phyloP scores from a whole-genome alignment of 23 tunicate genomes.

The Trididemnum nubilum region DNA sequence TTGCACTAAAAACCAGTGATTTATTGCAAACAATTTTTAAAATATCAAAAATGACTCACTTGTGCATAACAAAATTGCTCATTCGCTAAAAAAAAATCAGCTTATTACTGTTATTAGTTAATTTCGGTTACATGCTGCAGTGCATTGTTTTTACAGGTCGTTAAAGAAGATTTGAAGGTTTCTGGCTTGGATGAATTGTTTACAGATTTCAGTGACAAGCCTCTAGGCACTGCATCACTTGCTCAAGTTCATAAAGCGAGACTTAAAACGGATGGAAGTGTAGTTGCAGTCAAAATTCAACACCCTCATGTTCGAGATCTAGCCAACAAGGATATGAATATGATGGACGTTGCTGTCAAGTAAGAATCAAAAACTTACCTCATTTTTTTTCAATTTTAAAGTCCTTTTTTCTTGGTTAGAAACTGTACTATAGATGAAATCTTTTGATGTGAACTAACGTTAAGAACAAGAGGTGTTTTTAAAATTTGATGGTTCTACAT shows the following conservation, averaged over 20 bases:
- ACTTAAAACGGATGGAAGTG: slow-evolving; percentile 42
- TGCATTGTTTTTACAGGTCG: slow-evolving; percentile 40
- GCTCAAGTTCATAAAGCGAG: slow-evolving; percentile 93
- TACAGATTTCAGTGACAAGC: slow-evolving; percentile 53
- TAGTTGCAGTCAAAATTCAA: slow-evolving; percentile 97
- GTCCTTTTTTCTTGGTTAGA: background rate
- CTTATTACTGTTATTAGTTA: too few relatives aligned
- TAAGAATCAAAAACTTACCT: background rate
- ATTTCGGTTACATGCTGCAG: too few relatives aligned
- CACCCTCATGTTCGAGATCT: slow-evolving; percentile 80
- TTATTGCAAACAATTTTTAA: too few relatives aligned
- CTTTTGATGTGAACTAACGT: background rate
- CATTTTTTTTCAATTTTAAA: background rate
- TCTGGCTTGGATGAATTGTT: slow-evolving; percentile 68
- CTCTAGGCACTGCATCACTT: slow-evolving; percentile 94
- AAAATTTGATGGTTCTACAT: too few relatives aligned
- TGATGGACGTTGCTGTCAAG: slow-evolving; percentile 77
- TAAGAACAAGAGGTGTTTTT: too few relatives aligned
- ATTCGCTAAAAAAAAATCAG: too few relatives aligned
- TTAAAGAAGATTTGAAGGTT: slow-evolving; percentile 62
- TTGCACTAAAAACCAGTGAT: too few relatives aligned
- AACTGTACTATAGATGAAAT: background rate
- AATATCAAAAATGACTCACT: too few relatives aligned
- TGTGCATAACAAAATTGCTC: too few relatives aligned
- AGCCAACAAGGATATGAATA: slow-evolving; percentile 77